Percentiles rank a stretch among this genome's conserved stretches.
Evolutionary conservation across 2,797 vertebrate genomes (phyloP).

Genomic region (Agapornis canus): DNA sequence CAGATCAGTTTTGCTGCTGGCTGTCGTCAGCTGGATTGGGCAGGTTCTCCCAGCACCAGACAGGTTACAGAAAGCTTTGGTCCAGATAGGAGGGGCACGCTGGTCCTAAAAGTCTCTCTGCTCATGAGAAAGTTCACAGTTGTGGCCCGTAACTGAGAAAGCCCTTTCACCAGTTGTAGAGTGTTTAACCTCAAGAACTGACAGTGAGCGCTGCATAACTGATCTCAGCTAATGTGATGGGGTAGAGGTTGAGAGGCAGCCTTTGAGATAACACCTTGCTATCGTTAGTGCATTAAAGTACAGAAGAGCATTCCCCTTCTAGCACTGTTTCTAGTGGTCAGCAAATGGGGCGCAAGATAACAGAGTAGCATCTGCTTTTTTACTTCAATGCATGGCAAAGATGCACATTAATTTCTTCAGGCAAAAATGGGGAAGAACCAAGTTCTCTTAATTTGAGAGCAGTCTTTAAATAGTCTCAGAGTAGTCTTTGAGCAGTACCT

Average conservation of each 20-base stretch:
- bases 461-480: background rate
- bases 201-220: background rate
- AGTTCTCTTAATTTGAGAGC: background rate
- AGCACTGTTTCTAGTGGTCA: background rate
- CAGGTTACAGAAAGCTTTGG: background rate
- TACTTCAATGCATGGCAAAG: background rate
- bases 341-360: slow-evolving; percentile 23
- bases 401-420: background rate
- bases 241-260: slow-evolving; percentile 60
- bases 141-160: slow-evolving; percentile 32
- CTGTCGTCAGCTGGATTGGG: background rate
- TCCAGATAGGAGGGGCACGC: background rate
- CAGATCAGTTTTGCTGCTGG: background rate
- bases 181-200: slow-evolving; percentile 43
- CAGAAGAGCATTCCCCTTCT: background rate
- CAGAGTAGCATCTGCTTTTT: background rate
- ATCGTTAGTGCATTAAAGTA: background rate
- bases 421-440: background rate
- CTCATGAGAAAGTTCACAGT: slow-evolving; percentile 60
- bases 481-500: background rate
- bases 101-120: background rate
- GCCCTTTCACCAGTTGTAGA: slow-evolving; percentile 39
- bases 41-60: background rate
- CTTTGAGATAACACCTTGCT: slow-evolving; percentile 23
- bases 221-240: slow-evolving; percentile 10